phyloP scores from a whole-genome alignment of 2,797 vertebrate species.

The Dipus sagitta region DNA sequence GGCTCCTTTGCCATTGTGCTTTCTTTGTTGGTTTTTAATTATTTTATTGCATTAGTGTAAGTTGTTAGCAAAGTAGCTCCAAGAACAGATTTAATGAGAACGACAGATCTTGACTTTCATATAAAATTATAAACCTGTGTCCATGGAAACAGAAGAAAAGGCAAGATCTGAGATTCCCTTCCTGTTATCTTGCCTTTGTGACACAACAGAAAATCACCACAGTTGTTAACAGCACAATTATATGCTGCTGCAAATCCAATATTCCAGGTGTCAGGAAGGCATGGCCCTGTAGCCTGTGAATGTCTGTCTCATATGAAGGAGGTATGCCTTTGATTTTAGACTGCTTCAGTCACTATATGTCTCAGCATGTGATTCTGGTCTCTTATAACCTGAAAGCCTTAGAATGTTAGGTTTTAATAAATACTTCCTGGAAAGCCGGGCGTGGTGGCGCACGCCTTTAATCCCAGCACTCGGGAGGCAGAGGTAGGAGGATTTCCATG shows the following conservation, averaged over 20 bases:
- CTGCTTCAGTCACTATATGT: neutral
- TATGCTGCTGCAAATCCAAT: slow-evolving; percentile 76
- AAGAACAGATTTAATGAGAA: slow-evolving; percentile 86
- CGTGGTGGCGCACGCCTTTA: too few relatives aligned
- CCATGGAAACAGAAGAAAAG: slow-evolving; percentile 90
- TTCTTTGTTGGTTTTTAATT: slow-evolving; percentile 78
- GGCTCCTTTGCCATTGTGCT: slow-evolving; percentile 73
- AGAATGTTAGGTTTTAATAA: slow-evolving; percentile 23
- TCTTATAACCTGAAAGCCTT: neutral
- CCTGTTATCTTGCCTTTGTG: slow-evolving; percentile 69
- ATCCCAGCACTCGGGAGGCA: too few relatives aligned
- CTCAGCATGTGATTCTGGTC: slow-evolving; percentile 9
- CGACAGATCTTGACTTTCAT: slow-evolving; percentile 84
- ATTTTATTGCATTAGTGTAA: slow-evolving; percentile 84
- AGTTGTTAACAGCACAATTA: slow-evolving; percentile 78
- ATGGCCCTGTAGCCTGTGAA: slow-evolving; percentile 29
- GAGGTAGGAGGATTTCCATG: too few relatives aligned
- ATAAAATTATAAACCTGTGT: slow-evolving; percentile 87
- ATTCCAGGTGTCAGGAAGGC: slow-evolving; percentile 75
- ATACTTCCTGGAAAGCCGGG: too few relatives aligned
- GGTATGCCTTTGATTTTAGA: slow-evolving; percentile 37
- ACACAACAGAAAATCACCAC: slow-evolving; percentile 79
- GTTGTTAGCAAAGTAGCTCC: slow-evolving; percentile 81
- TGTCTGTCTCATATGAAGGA: slow-evolving; percentile 59
- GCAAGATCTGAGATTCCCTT: slow-evolving; percentile 84